These are phyloP conservation scores for Urocyon cinereoargenteus DNA, from an alignment of 2,797 vertebrate species.

Conservation along the genomic window DNA sequence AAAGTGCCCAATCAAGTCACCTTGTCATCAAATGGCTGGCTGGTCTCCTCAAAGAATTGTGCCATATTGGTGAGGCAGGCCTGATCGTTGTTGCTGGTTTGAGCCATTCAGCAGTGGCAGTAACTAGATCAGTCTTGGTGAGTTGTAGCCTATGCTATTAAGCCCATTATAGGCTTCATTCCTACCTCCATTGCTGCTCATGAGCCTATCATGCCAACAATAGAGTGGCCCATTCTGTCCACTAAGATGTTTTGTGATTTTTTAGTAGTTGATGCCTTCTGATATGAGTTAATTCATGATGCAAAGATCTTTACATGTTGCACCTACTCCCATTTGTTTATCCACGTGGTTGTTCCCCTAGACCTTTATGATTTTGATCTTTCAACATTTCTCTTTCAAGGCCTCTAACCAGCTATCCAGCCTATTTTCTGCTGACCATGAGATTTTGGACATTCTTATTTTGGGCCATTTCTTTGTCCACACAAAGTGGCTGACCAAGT, in stretches of 20 bases:
- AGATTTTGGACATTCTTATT: not conserved
- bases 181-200: no score
- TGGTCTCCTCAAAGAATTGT: not conserved
- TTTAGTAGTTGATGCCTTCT: not conserved
- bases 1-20: not conserved
- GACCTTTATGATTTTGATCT: not conserved
- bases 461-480: not conserved
- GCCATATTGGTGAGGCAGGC: not conserved
- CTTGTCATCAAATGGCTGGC: not conserved
- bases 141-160: not conserved
- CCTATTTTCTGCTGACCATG: not conserved
- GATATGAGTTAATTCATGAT: not conserved
- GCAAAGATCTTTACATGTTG: not conserved
- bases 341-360: not conserved
- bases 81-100: not conserved
- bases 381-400: not conserved
- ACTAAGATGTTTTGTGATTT: not conserved
- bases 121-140: not conserved
- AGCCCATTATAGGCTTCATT: not conserved
- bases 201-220: not conserved
- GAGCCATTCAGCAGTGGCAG: not conserved
- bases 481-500: not conserved
- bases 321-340: not conserved
- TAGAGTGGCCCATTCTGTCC: not conserved
- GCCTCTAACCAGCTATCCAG: not conserved